Evolutionary conservation across 2,113 vertebrate species (phyloP).

Genomic region (Hippoglossus stenolepis): DNA sequence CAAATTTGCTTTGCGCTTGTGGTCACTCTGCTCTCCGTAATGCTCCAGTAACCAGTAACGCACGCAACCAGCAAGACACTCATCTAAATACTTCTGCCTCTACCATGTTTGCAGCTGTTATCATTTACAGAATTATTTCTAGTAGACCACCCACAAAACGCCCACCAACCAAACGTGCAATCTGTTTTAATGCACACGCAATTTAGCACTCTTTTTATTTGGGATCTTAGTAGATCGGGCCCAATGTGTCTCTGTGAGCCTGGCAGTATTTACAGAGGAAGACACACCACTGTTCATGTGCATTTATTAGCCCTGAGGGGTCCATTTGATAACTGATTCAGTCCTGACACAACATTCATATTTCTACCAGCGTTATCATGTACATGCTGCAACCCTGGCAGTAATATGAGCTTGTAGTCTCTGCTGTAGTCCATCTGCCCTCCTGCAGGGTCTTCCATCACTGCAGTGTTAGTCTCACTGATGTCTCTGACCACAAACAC

Average conservation of each 20-base stretch:
- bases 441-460: constrained; percentile 31
- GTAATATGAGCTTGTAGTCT: constrained; percentile 35
- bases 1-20: too few relatives aligned
- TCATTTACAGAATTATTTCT: too few relatives aligned
- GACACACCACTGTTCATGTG: constrained; percentile 64
- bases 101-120: too few relatives aligned
- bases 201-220: too few relatives aligned
- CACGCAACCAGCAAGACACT: too few relatives aligned
- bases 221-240: too few relatives aligned
- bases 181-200: too few relatives aligned
- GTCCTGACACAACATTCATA: constrained; percentile 46
- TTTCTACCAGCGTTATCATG: constrained; percentile 50
- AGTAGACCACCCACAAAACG: too few relatives aligned
- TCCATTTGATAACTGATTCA: constrained; percentile 64
- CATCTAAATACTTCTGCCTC: too few relatives aligned
- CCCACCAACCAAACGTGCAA: too few relatives aligned
- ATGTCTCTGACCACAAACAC: constrained; percentile 28
- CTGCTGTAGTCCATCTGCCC: constrained; percentile 21
- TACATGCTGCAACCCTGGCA: constrained; percentile 65
- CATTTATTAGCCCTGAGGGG: constrained; percentile 69
- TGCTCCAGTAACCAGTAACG: too few relatives aligned
- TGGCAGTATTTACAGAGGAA: constrained; percentile 51
- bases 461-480: constrained; percentile 21
- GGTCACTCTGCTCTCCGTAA: too few relatives aligned
- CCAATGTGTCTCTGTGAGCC: constrained; percentile 9